Conservation (phyloP, 2,797 vertebrate genomes). For the Florisuga fusca region DNA sequence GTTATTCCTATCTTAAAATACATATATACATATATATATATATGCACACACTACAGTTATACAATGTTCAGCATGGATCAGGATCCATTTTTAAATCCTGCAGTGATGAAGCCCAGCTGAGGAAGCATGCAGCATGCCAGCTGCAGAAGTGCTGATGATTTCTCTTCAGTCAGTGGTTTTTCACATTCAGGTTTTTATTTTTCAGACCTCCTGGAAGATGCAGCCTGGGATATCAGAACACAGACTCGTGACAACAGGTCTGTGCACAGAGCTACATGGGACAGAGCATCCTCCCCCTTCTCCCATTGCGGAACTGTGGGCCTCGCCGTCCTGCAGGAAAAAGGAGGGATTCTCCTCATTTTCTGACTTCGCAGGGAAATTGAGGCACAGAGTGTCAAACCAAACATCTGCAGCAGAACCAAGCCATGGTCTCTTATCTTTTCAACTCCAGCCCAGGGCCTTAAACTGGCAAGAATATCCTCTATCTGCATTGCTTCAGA, state of each 20-base stretch:
- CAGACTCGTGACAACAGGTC: not conserved
- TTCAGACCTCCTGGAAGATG: not conserved
- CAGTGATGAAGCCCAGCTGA: not conserved
- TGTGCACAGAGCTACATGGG: not conserved
- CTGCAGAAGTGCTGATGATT: not conserved
- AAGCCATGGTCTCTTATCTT: not conserved
- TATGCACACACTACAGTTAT: no score
- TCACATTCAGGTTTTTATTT: not conserved
- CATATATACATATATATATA: not conserved
- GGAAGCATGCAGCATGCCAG: not conserved
- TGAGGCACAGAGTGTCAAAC: not conserved
- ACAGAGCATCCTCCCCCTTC: not conserved
- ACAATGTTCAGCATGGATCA: not conserved
- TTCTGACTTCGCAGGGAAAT: not conserved
- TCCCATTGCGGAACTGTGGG: no score
- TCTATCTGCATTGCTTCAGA: not conserved
- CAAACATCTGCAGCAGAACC: not conserved
- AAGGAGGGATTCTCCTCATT: not conserved
- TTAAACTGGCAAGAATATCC: not conserved
- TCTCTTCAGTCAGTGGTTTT: not conserved
- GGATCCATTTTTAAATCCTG: not conserved
- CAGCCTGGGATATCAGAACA: accelerated
- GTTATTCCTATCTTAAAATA: not conserved
- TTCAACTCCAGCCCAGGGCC: not conserved
- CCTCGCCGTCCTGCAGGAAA: not conserved